Evolutionary conservation across 2,888 invertebrate species (phyloP), one percentile per base, ranked within the genome.

Genomic region (Sussaba pulchella): DNA sequence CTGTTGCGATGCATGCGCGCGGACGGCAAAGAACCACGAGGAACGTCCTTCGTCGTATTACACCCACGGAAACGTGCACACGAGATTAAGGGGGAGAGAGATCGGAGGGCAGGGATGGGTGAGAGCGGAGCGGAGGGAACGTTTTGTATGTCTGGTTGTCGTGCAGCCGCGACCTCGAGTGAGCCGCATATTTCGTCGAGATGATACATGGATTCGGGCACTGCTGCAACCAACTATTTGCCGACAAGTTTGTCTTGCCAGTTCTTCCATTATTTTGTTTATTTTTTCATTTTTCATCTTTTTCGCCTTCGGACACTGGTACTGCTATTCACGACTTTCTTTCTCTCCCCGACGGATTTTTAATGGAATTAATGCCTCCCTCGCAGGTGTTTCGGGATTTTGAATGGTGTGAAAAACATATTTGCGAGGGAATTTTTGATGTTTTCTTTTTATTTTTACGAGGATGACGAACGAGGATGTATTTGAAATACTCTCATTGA

Each of bases 121-220:
- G n/a, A n/a, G n/a, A n/a, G n/a, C n/a, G n/a, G n/a, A n/a, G n/a
- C n/a, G n/a, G n/a, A n/a, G n/a, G n/a, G n/a, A 66, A 50, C 66
- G 66, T 50, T 47, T 47, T 47, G 66, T 66, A 45, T 50, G 47
- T 66, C 45, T 47, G 66, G 26, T n/a, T 45, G 66, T 66, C 36
- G 66, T 45, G 64, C 26, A 47, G 26, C 14, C 45, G 66, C 66
- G 12, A 66, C 66, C 26, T 10, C 66, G 31, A 31, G 54, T 14
- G 66, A 66, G 66, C 47, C 80, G 85, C 75, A 78, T 85, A 85
- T 84, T 86, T 82, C 82, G 79, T 70, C 47, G 66, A 47, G 82
- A 88, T 88, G 88, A 88, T 88, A 80, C 86, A 88, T 84, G 87
- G 82, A 80, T 79, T 72, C 50, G 79, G 83, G 83, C 47, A 26